A percentile compares a stretch with the other conserved stretches of the same genome.
Evolutionary conservation across 2,888 invertebrate species (phyloP).

Genomic region (Sceliomorpha sp.): DNA sequence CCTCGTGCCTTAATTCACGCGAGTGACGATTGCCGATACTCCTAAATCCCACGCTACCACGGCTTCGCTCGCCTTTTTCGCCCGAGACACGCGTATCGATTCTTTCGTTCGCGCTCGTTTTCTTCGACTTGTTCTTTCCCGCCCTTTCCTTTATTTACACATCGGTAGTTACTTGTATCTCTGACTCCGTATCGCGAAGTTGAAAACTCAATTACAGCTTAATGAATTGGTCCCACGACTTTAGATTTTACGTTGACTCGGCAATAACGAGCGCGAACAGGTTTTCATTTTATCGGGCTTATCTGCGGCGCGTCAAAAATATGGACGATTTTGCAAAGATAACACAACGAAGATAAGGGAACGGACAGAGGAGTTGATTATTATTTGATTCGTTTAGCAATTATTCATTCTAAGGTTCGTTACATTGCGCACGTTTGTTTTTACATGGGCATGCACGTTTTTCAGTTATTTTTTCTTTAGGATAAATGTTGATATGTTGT

Average conservation of each 20-base stretch:
- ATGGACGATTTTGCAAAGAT: conserved; percentile 37
- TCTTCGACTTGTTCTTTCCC: conserved; percentile 51
- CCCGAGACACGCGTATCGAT: conserved; percentile 58
- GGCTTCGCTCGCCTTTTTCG: conserved; percentile 43
- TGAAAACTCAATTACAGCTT: conserved; percentile 80
- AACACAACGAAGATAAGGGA: conserved; percentile 33
- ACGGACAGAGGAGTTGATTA: conserved; percentile 26
- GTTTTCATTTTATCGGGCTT: conserved; percentile 45
- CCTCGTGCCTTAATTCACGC: conserved; percentile 73
- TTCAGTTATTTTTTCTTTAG: no score
- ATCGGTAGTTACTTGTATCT: conserved; percentile 70
- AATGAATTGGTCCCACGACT: conserved; percentile 74
- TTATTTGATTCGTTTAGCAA: conserved; percentile 22
- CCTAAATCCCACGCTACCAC: conserved; percentile 45
- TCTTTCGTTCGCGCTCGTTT: conserved; percentile 52
- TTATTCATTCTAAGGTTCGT: no score
- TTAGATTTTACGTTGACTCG: conserved; percentile 46
- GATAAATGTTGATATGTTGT: no score
- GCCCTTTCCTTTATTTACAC: conserved; percentile 44
- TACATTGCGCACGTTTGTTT: no score
- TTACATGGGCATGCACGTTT: no score
- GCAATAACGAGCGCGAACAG: conserved; percentile 56
- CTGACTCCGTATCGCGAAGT: conserved; percentile 72
- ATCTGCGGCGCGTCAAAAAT: conserved; percentile 36
- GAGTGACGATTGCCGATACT: conserved; percentile 47